These are phyloP conservation scores for Limonius californicus DNA, from an alignment of 1,140 invertebrate species.

Conservation along the genomic window DNA sequence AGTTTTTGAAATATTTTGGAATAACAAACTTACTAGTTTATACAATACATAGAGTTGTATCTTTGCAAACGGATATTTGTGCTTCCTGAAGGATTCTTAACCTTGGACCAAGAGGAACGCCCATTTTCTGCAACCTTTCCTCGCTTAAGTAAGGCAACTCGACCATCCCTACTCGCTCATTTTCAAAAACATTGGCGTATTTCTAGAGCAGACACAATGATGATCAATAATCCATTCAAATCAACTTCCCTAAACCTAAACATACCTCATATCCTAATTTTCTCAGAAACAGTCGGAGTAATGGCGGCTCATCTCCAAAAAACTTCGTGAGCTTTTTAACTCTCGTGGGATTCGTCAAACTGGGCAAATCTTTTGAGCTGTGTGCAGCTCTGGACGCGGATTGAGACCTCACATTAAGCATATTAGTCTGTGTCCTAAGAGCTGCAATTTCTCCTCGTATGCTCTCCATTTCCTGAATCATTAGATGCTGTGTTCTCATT, in stretches of 20 bases:
- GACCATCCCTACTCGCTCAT: conserved; percentile 86
- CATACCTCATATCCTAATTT: conserved; percentile 89
- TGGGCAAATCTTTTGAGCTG: conserved; percentile 57
- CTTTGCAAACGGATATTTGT: conserved; percentile 62
- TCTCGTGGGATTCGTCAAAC: conserved; percentile 74
- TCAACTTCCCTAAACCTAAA: neutral
- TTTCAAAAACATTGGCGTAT: conserved; percentile 81
- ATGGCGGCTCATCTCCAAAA: conserved; percentile 89
- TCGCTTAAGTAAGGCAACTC: conserved; percentile 90
- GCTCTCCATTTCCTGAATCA: conserved; percentile 87
- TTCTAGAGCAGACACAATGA: conserved; percentile 67
- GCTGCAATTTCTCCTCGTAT: conserved; percentile 80
- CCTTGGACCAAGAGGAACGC: conserved; percentile 83
- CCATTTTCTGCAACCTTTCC: conserved; percentile 82
- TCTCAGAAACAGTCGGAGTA: conserved; percentile 84
- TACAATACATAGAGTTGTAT: conserved; percentile 52
- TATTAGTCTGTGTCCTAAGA: conserved; percentile 64
- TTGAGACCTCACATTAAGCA: conserved; percentile 57
- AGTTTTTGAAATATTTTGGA: too few species aligned
- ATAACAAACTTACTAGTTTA: conserved; percentile 26
- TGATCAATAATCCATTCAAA: neutral
- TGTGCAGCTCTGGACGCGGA: conserved; percentile 45
- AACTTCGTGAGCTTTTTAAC: conserved; percentile 85
- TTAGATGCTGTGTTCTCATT: conserved; percentile 85
- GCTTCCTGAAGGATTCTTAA: conserved; percentile 84